Evolutionary conservation across 2,113 vertebrate genomes (phyloP).

Genomic region (Periophthalmodon schlosseri): DNA sequence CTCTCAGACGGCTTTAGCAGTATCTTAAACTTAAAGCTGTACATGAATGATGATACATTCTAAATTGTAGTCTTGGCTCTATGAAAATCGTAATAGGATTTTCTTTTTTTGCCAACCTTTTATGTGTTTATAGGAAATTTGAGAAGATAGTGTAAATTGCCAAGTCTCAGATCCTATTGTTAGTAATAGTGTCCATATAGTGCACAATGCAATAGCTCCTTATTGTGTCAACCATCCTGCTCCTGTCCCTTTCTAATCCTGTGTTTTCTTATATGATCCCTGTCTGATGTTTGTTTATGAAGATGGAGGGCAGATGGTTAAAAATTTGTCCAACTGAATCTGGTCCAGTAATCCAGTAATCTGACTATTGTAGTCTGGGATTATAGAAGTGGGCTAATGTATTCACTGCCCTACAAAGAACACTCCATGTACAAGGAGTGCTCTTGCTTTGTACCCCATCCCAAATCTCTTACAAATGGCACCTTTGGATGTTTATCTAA

Average conservation of each 20-base stretch:
- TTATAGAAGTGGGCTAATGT: slow-evolving; percentile 68
- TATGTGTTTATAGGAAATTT: too few relatives aligned
- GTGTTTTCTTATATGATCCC: neutral
- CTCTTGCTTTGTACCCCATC: neutral
- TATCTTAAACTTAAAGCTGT: too few relatives aligned
- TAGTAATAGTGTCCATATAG: neutral
- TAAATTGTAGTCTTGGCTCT: too few relatives aligned
- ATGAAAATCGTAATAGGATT: too few relatives aligned
- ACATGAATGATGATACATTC: too few relatives aligned
- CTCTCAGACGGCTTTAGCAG: too few relatives aligned
- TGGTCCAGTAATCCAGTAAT: slow-evolving; percentile 48
- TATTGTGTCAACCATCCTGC: neutral
- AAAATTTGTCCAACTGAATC: slow-evolving; percentile 23
- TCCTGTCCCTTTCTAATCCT: neutral
- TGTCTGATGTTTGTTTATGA: neutral
- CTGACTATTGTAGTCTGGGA: slow-evolving; percentile 47
- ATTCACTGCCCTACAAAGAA: slow-evolving; percentile 30
- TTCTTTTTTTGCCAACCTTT: too few relatives aligned
- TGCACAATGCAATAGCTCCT: neutral
- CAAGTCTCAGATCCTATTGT: too few relatives aligned
- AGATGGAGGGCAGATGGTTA: slow-evolving; percentile 48
- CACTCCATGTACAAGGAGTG: neutral
- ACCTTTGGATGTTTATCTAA: neutral
- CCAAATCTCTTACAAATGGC: neutral
- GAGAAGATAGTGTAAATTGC: too few relatives aligned